These are phyloP conservation scores for Liposcelis brunnea DNA, from an alignment of 2,888 invertebrate genomes.

Conservation along the genomic window DNA sequence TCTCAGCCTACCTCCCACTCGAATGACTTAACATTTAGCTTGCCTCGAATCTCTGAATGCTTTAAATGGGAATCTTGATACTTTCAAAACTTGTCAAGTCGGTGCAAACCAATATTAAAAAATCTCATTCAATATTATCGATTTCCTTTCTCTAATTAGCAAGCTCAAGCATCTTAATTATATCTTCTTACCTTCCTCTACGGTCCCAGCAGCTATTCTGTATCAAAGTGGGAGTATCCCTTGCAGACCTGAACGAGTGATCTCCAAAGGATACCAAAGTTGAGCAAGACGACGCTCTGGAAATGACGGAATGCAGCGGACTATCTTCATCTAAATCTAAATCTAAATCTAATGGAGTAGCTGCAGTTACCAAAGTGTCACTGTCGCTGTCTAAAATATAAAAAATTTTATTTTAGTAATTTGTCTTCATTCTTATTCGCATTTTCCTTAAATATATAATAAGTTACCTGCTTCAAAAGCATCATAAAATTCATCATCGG, in stretches of 20 bases:
- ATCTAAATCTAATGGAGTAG: constrained; percentile 18
- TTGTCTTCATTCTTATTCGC: neutral
- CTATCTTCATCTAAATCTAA: constrained; percentile 8
- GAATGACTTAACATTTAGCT: no score
- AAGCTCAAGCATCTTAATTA: no score
- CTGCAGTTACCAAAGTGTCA: constrained; percentile 25
- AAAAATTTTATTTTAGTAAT: neutral
- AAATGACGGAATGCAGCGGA: constrained; percentile 21
- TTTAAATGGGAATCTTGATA: no score
- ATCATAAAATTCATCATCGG: constrained; percentile 27
- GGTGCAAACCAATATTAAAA: no score
- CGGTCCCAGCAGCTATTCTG: constrained; percentile 13
- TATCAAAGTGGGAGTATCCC: constrained; percentile 19
- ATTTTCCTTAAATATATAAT: no score
- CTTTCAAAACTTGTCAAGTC: no score
- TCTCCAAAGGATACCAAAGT: constrained; percentile 31
- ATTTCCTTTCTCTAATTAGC: no score
- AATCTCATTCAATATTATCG: no score
- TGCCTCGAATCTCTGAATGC: no score
- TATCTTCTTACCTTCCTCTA: constrained; percentile 12
- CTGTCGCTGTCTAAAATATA: constrained; percentile 28
- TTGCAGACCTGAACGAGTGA: constrained; percentile 17
- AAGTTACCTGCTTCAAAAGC: constrained; percentile 24
- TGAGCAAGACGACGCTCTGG: constrained; percentile 33
- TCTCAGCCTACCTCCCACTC: no score